Base-by-base conservation (phyloP, 2,797 vertebrate species). In the Phrynocephalus forsythii region DNA sequence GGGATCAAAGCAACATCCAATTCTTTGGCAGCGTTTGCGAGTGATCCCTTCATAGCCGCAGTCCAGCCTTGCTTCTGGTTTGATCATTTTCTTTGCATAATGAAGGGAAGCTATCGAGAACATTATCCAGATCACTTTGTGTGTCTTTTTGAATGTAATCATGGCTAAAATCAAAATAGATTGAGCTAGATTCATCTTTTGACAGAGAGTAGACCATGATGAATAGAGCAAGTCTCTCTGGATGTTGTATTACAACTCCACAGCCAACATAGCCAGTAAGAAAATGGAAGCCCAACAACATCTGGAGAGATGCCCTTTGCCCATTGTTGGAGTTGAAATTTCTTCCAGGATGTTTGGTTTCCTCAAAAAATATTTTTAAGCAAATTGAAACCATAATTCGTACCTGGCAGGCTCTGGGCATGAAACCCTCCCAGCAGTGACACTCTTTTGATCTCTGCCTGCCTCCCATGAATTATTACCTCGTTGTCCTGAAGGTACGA, bases 1-100 rank as follows among this genome's bases (percentile, higher is more conserved):
- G 22, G 86, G 83, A 88, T 96, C 93, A 1, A 95, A 96, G 82
- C 95, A 96, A 91, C 95, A 96, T n/a, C 94, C 95, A 0, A 94
- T 88, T 33, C 24, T 85, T 79, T 87, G 87, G 44, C 95, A 96
- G 24, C 94, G 50, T 84, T 95, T 71, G 0, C 50, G 0, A 11
- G 79, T 89, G 82, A 96, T 75, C 1, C 33, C 0, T 7, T 92
- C 91, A 66, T 94, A 95, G 33, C 92, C 95, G 0, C 95, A 96
- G 78, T 95, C 93, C 78, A 92, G 90, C 56, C 95, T 86, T 88
- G 60, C 69, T 38, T 85, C n/a, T 2, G 44, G 60, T 81, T 52
- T 30, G 22, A 60, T 76, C 78, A 68, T 84, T 81, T 81, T 67
- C 44, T 56, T 85, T 67, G 83, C 87, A 68, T 81, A 88, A 18